A percentile compares a stretch with the other conserved stretches of the same genome.
Evolutionary conservation across 2,113 vertebrate species (phyloP).

Genomic region (Galbula dea): DNA sequence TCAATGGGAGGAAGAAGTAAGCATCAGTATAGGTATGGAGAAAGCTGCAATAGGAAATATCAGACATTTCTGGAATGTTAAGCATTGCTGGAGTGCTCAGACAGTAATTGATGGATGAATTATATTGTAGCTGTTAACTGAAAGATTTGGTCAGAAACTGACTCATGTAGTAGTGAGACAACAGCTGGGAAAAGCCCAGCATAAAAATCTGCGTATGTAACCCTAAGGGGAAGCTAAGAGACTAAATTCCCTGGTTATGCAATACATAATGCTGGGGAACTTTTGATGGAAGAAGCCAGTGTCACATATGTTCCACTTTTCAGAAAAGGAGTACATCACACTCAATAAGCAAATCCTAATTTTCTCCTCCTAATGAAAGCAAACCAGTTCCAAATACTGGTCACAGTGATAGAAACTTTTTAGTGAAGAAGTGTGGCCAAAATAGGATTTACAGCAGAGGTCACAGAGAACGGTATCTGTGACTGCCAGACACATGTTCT

Average conservation of each 20-base stretch:
- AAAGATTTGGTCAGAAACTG: background rate
- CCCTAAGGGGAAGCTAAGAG: background rate
- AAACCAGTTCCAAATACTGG: background rate
- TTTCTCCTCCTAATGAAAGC: background rate
- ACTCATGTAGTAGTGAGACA: background rate
- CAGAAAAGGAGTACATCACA: background rate
- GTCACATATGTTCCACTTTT: background rate
- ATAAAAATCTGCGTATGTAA: background rate
- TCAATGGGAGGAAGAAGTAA: background rate
- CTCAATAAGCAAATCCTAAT: background rate
- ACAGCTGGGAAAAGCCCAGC: background rate
- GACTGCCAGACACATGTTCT: background rate
- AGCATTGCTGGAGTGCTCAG: background rate
- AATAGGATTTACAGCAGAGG: background rate
- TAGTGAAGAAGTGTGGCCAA: background rate
- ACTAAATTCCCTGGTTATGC: background rate
- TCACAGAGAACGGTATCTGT: background rate
- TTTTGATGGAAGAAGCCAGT: background rate
- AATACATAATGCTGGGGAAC: background rate
- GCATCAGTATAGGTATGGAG: background rate
- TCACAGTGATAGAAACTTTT: background rate
- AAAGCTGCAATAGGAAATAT: background rate
- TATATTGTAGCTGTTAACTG: background rate
- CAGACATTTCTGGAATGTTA: background rate
- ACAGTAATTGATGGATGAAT: background rate